Conservation (phyloP, 1,140 invertebrate genomes). For the Euschistus heros region DNA sequence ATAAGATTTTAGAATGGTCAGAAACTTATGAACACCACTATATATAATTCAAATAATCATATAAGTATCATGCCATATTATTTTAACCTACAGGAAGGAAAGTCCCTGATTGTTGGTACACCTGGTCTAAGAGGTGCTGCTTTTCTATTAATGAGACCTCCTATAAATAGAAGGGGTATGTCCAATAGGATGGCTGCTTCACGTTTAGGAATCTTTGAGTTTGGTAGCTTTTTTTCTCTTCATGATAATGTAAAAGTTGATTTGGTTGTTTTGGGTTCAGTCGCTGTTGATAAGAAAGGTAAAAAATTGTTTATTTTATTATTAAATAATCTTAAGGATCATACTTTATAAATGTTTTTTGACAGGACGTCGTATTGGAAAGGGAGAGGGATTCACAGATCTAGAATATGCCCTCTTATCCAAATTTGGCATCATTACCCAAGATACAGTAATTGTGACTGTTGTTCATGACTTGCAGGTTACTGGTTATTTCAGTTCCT, state of each 20-base stretch:
- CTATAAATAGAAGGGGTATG: constrained; percentile 18
- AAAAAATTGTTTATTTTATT: neutral
- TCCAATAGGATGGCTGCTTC: constrained; percentile 24
- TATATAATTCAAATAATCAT: too few species aligned
- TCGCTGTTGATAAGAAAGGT: constrained; percentile 68
- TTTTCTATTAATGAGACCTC: constrained; percentile 27
- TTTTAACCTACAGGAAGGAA: constrained; percentile 41
- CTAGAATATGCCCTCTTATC: constrained; percentile 69
- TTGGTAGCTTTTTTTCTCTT: constrained; percentile 18
- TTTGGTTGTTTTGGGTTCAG: constrained; percentile 65
- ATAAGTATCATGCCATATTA: too few species aligned
- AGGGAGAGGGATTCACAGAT: constrained; percentile 74
- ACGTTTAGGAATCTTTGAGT: constrained; percentile 19
- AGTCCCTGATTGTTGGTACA: constrained; percentile 64
- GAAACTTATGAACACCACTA: too few species aligned
- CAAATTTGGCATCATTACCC: constrained; percentile 59
- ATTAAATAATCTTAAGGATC: neutral
- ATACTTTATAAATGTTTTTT: neutral
- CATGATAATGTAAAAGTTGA: constrained; percentile 44
- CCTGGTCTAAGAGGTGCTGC: constrained; percentile 40
- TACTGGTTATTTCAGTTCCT: too few species aligned
- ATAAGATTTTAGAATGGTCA: too few species aligned
- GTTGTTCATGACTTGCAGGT: constrained; percentile 79
- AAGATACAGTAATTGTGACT: constrained; percentile 59
- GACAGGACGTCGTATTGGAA: constrained; percentile 59